phyloP scores from a whole-genome alignment of 2,797 vertebrate genomes.

The Acrossocheilus fasciatus region DNA sequence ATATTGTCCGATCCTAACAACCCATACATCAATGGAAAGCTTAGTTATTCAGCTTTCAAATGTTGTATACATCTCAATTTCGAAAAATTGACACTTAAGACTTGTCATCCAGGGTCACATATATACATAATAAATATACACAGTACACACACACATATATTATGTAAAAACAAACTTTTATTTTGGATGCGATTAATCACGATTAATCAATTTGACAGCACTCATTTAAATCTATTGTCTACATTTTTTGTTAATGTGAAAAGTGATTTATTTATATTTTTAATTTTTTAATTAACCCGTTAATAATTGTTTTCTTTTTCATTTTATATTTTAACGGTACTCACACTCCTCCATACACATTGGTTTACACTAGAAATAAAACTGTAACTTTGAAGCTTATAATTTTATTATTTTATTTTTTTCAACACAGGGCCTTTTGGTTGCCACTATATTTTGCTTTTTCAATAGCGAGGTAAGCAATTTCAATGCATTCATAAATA shows the following conservation, averaged over 20 bases:
- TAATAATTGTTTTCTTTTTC: neutral
- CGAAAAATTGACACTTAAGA: too few relatives aligned
- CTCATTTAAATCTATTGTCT: neutral
- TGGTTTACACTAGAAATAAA: neutral
- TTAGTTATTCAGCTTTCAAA: too few relatives aligned
- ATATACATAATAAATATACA: too few relatives aligned
- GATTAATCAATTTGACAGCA: neutral
- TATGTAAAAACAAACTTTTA: too few relatives aligned
- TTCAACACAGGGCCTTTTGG: slow-evolving; percentile 75
- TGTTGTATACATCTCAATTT: too few relatives aligned
- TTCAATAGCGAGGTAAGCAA: slow-evolving; percentile 82
- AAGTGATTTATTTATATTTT: neutral
- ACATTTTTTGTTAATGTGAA: neutral
- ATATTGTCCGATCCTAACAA: too few relatives aligned
- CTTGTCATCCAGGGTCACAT: too few relatives aligned
- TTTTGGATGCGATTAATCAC: neutral
- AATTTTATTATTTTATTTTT: neutral
- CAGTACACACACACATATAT: too few relatives aligned
- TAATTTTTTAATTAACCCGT: neutral
- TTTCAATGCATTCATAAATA: neutral
- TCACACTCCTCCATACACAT: neutral
- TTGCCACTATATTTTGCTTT: slow-evolving; percentile 87
- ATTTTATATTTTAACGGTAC: neutral
- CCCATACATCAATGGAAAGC: too few relatives aligned
- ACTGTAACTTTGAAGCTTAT: neutral